Evolutionary conservation across 2,888 invertebrate species (phyloP), one percentile per base, ranked within the genome.

Genomic region (Pterostichus madidus): DNA sequence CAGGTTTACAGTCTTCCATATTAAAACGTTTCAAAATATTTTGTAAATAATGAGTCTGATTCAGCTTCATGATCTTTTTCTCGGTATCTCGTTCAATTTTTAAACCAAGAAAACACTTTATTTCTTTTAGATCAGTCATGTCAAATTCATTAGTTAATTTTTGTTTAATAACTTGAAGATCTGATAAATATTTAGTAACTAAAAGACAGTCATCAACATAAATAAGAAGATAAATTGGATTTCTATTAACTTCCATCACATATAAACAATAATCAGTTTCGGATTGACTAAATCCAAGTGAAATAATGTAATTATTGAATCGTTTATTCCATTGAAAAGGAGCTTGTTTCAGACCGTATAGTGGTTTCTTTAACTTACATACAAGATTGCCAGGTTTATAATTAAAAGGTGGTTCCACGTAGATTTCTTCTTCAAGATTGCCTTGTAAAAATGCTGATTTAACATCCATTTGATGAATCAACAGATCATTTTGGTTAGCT

Each of bases 381-480:
- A 53, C 13, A 53, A n/a, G n/a, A 15, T 17, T 17, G 5, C 53
- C 53, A 15, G 7, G 15, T 6, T 4, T 10, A 46, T 46, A 4
- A 4, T n/a, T 10, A 11, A 11, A n/a, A 4, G 84, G 85, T 56
- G 61, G 13, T 52, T 83, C 44, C 82, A 86, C 86, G 39, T 84
- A 86, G 2, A 87, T 84, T 6, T 85, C 85, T 49, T 86, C 84
- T 15, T 85, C 53, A n/a, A 86, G 53, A 24, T 85, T 76, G 15
- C 87, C 86, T 79, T 87, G 85, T 15, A 87, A 75, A 84, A 87
- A 87, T 6, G 86, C 86, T 83, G 84, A 86, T 83, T 85, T 85
- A 4, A 87, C 86, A 79, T 87, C 87, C 84, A 86, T 75, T 75
- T 87, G 87, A 49, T 79, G 32, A 1, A 84, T 31, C 64, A 31